These are phyloP conservation scores for Chloroceryle amazona DNA, from an alignment of 2,797 vertebrate genomes.

Conservation along the genomic window DNA sequence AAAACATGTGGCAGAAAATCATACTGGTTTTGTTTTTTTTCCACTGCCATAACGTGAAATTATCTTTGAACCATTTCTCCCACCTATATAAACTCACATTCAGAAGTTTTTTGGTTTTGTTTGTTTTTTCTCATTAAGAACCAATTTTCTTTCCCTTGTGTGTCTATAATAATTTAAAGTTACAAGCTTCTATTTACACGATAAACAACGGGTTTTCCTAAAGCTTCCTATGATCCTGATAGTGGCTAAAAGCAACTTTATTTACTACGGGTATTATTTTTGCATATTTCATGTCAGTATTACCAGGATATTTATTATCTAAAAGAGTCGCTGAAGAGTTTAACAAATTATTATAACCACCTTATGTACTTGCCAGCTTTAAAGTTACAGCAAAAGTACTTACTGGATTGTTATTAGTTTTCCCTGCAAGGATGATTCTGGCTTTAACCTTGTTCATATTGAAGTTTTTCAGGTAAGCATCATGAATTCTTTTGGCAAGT, in stretches of 20 bases:
- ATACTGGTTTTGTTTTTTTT: background rate
- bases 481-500: conserved; percentile 93
- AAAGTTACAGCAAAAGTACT: conserved; percentile 53
- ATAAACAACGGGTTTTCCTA: background rate
- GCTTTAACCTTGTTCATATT: conserved; percentile 99
- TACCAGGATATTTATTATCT: background rate
- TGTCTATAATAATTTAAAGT: background rate
- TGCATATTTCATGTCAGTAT: background rate
- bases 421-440: conserved; percentile 93
- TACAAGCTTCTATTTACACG: background rate
- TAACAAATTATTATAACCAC: background rate
- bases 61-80: background rate
- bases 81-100: background rate
- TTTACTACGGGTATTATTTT: background rate
- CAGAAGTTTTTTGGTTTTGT: background rate
- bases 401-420: conserved; percentile 92
- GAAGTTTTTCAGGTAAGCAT: conserved; percentile 98
- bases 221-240: background rate
- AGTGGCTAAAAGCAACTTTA: background rate
- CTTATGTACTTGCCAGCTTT: background rate
- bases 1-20: background rate
- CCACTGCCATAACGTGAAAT: background rate
- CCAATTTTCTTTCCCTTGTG: background rate
- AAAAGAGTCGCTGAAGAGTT: background rate
- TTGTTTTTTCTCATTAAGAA: background rate